Evolutionary conservation across 2,797 vertebrate genomes (phyloP), one percentile per base, ranked within the genome.

Genomic region (Epinephelus awoara): DNA sequence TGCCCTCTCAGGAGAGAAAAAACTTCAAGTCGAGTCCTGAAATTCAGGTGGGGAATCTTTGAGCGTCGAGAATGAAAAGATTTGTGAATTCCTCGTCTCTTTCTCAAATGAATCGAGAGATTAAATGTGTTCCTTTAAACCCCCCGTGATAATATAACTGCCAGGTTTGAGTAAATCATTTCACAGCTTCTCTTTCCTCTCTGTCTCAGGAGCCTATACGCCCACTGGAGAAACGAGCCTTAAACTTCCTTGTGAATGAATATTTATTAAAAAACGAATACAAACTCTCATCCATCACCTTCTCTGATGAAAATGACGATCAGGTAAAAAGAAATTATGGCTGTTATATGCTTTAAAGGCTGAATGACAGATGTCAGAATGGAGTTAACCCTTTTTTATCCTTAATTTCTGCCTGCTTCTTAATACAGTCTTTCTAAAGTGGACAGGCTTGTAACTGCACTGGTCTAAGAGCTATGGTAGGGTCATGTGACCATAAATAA

Each of bases 201-300:
- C 59, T 85, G 46, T 72, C 74, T 49, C 92, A 99, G 98, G 98
- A 99, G 89, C 96, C 97, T 75, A 97, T 98, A 92, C 98, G 97
- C 91, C 96, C 97, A 94, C 96, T 99, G 95, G 98, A 99, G 93
- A 99, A 99, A 96, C 97, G 98, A 97, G 98, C 98, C 93, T 96
- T 99, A 95, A 99, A 99, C 95, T 99, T 99, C 95, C 96, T 99
- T 94, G 98, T 99, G 89, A 99, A 99, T 94, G 98, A 99, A 92
- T 99, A 98, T 97, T 97, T 99, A 95, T 96, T 99, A 94, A 99
- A 98, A 95, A 98, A 97, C 90, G 98, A 98, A 89, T 97, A 97
- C 94, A 99, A 99, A 88, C 98, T 99, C 80, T 98, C 98, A 40
- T 96, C 98, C 89, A 99, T 99, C 94, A 99, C 98, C 8, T 99